Evolutionary conservation across 2,797 vertebrate species (phyloP).

Genomic region (Amblyopsis hoosieri): DNA sequence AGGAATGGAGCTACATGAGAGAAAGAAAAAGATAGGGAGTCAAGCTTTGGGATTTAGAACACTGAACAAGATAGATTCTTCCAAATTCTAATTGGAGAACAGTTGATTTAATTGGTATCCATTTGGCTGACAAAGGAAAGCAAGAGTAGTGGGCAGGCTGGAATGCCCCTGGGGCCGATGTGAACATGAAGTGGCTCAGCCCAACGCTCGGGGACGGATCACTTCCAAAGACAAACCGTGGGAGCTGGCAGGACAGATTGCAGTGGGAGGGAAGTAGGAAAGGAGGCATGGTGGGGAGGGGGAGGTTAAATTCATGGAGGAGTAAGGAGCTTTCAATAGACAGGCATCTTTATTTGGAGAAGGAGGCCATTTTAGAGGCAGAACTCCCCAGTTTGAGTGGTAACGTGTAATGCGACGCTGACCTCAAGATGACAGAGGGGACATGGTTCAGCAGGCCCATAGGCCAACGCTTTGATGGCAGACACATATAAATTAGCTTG

Average conservation of each 20-base stretch:
- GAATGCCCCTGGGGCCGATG: slow-evolving; percentile 91
- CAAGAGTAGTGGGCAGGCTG: slow-evolving; percentile 87
- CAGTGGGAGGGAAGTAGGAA: slow-evolving; percentile 62
- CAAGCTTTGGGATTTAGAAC: slow-evolving; percentile 85
- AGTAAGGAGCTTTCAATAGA: slow-evolving; percentile 75
- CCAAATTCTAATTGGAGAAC: slow-evolving; percentile 98
- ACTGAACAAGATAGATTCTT: slow-evolving; percentile 93
- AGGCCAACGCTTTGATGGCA: slow-evolving; percentile 54
- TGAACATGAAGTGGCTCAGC: slow-evolving; percentile 91
- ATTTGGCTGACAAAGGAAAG: slow-evolving; percentile 96
- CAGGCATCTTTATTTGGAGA: slow-evolving; percentile 81
- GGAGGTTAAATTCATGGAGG: slow-evolving; percentile 59
- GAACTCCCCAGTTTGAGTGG: slow-evolving; percentile 62
- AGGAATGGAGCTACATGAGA: slow-evolving; percentile 77
- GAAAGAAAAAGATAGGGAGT: slow-evolving; percentile 72
- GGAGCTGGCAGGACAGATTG: slow-evolving; percentile 86
- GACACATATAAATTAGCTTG: slow-evolving; percentile 61
- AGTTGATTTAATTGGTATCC: slow-evolving; percentile 99
- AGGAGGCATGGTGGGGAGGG: slow-evolving; percentile 22
- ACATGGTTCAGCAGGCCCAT: slow-evolving; percentile 63
- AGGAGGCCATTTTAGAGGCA: slow-evolving; percentile 73
- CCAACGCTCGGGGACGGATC: slow-evolving; percentile 88
- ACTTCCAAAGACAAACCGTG: slow-evolving; percentile 95
- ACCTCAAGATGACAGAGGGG: slow-evolving; percentile 67
- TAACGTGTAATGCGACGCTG: slow-evolving; percentile 73